Evolutionary conservation across 2,797 vertebrate genomes (phyloP).

Genomic region (Schizothorax lantsangensis): DNA sequence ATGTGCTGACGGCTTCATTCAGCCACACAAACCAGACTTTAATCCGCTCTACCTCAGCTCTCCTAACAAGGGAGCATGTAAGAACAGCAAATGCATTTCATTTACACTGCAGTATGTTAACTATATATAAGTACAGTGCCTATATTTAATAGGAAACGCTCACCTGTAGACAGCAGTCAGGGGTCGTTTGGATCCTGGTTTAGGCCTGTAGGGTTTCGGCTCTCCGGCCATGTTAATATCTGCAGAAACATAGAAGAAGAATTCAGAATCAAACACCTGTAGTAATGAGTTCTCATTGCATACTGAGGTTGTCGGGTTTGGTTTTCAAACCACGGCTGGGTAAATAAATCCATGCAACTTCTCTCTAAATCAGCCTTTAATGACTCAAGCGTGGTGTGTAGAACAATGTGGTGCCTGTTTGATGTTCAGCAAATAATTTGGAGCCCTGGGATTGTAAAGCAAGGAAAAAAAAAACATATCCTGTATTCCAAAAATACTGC

Average conservation of each 20-base stretch:
- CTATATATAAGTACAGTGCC: not conserved
- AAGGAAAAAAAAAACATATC: not conserved
- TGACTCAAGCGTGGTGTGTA: not conserved
- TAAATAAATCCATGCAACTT: not conserved
- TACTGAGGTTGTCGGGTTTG: not conserved
- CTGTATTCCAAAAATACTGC: not conserved
- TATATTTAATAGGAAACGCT: conserved; percentile 36
- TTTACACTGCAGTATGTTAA: conserved; percentile 1
- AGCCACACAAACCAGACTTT: conserved; percentile 21
- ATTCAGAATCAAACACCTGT: conserved; percentile 34
- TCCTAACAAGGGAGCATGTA: conserved; percentile 33
- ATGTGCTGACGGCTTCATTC: conserved; percentile 56
- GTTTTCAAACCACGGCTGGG: not conserved
- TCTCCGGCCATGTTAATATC: conserved; percentile 99
- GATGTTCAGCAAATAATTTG: conserved; percentile 26
- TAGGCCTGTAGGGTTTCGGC: conserved; percentile 97
- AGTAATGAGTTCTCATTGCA: not conserved
- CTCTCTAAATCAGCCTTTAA: conserved; percentile 4
- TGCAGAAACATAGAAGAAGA: conserved; percentile 70
- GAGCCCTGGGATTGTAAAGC: conserved; percentile 1
- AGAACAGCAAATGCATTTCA: conserved; percentile 6
- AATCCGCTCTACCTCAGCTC: conserved; percentile 42
- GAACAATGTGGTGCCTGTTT: conserved; percentile 1
- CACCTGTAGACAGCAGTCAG: conserved; percentile 97
- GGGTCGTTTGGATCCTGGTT: conserved; percentile 91